Conservation (phyloP, 1,140 invertebrate species). For the Stratiolaelaps scimitus region DNA sequence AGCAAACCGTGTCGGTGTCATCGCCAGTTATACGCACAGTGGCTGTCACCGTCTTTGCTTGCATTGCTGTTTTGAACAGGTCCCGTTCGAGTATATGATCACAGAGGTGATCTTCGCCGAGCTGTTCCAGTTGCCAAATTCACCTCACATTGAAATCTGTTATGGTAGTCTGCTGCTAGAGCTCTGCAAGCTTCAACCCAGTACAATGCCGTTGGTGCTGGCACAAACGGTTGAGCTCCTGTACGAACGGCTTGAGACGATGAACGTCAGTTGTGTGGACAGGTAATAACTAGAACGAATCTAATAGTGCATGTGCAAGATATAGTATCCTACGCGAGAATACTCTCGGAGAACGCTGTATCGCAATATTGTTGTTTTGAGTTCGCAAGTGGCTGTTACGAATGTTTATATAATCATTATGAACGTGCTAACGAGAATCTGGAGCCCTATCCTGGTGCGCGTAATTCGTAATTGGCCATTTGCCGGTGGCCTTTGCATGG, state of each 20-base stretch:
- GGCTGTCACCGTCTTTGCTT: constrained; percentile 63
- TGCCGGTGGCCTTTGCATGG: too few relatives aligned
- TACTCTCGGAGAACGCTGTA: too few relatives aligned
- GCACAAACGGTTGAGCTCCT: constrained; percentile 95
- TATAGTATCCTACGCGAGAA: too few relatives aligned
- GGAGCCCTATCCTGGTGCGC: too few relatives aligned
- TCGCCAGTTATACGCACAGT: too few relatives aligned
- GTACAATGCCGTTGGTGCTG: constrained; percentile 88
- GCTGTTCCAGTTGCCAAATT: constrained; percentile 78
- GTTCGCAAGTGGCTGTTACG: too few relatives aligned
- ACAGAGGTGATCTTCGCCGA: constrained; percentile 91
- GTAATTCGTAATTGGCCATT: too few relatives aligned
- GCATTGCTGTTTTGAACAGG: constrained; percentile 70
- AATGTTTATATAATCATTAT: too few relatives aligned
- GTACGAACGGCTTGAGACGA: constrained; percentile 85
- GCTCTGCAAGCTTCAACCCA: constrained; percentile 88
- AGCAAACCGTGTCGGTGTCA: too few relatives aligned
- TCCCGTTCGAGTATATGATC: constrained; percentile 95
- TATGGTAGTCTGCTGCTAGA: constrained; percentile 94
- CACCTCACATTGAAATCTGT: constrained; percentile 75
- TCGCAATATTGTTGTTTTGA: too few relatives aligned
- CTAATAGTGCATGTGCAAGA: too few relatives aligned
- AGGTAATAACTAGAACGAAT: constrained; percentile 45
- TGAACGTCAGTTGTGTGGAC: constrained; percentile 93
- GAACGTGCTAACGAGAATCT: too few relatives aligned